Conservation (phyloP, 2,888 invertebrate species). For the Tachystola acroxantha region DNA sequence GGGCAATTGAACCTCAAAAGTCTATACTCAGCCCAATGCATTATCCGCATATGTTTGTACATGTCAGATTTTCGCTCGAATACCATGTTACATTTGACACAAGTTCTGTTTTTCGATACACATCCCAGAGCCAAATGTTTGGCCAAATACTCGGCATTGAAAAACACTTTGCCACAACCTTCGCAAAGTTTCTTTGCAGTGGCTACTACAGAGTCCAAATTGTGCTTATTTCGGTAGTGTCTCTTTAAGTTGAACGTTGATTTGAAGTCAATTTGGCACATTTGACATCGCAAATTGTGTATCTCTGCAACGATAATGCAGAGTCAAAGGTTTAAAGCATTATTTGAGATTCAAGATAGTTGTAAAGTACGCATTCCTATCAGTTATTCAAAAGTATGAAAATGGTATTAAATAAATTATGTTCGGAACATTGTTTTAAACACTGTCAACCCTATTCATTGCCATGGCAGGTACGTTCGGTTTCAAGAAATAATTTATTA, state of each 20-base stretch:
- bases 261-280: background rate
- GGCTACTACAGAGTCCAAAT: background rate
- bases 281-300: background rate
- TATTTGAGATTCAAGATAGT: too few species aligned
- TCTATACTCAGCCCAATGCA: constrained; percentile 5
- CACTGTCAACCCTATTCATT: too few species aligned
- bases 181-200: constrained; percentile 5
- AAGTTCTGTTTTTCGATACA: background rate
- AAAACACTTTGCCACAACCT: constrained; percentile 7
- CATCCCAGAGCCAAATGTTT: constrained; percentile 10
- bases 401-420: too few species aligned
- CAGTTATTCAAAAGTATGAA: too few species aligned
- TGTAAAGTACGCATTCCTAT: too few species aligned
- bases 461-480: too few species aligned
- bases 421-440: too few species aligned
- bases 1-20: background rate
- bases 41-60: constrained; percentile 6
- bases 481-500: too few species aligned
- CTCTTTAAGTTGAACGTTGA: background rate
- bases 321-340: constrained; percentile 2
- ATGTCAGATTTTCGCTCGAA: constrained; percentile 1
- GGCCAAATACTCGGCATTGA: constrained; percentile 3
- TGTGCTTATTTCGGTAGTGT: constrained; percentile 1
- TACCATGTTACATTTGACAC: background rate
- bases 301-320: constrained; percentile 10